Percentiles rank a stretch among this genome's conserved stretches.
These are phyloP conservation scores for Dermolepida albohirtum DNA, from an alignment of 2,888 invertebrate species.

Conservation along the genomic window DNA sequence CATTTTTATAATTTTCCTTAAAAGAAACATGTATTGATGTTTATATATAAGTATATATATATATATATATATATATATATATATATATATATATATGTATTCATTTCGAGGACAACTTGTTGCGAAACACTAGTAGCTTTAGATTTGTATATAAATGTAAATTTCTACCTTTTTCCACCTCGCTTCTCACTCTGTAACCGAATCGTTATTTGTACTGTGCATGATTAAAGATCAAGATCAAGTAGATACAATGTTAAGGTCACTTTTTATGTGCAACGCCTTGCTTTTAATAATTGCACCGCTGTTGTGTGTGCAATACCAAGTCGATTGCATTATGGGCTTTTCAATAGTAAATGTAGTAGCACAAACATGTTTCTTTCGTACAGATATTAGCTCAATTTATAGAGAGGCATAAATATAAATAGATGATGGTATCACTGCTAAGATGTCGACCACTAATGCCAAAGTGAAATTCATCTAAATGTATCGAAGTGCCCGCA, in stretches of 20 bases:
- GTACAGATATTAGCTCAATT: background rate
- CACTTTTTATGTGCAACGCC: conserved; percentile 44
- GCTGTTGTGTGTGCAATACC: conserved; percentile 39
- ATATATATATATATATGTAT: conserved; percentile 29
- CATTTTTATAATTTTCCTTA: conserved; percentile 34
- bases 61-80: conserved; percentile 19
- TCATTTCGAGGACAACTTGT: conserved; percentile 40
- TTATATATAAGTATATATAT: too few relatives aligned
- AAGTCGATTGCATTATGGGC: conserved; percentile 21
- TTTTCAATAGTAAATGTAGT: conserved; percentile 25
- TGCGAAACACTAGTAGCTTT: conserved; percentile 38
- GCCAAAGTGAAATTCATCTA: background rate
- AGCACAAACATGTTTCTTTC: conserved; percentile 29
- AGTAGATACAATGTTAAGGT: conserved; percentile 46
- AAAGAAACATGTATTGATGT: conserved; percentile 7
- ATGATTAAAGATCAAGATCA: conserved; percentile 47
- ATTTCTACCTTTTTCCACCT: conserved; percentile 30
- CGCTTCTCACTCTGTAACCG: conserved; percentile 28
- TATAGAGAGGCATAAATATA: conserved; percentile 7
- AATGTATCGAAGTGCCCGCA: background rate
- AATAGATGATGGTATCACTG: background rate
- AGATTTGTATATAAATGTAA: conserved; percentile 28
- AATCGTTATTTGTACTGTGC: conserved; percentile 40
- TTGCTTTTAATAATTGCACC: conserved; percentile 39
- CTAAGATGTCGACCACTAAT: background rate